Evolutionary conservation across 2,797 vertebrate genomes (phyloP).

Genomic region (Delichon dasypus): DNA sequence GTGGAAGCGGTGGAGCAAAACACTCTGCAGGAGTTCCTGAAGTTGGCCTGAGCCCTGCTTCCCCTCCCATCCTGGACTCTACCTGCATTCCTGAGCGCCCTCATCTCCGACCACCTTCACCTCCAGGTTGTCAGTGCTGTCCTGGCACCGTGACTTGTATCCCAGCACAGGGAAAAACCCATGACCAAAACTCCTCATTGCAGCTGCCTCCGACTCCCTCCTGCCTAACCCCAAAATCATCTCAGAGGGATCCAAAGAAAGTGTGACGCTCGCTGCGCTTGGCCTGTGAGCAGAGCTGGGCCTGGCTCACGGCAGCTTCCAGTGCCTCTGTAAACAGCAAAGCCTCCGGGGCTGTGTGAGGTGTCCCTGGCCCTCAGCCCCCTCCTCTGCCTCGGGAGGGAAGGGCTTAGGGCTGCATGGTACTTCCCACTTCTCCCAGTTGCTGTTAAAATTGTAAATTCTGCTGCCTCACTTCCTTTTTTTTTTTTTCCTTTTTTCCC

Average conservation of each 20-base stretch:
- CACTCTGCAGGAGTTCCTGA: conserved; percentile 90
- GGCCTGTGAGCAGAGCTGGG: conserved; percentile 39
- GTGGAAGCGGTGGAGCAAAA: conserved; percentile 91
- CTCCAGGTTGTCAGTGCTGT: conserved; percentile 1
- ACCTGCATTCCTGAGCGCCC: conserved; percentile 46
- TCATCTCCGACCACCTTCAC: background rate
- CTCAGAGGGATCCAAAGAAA: conserved; percentile 61
- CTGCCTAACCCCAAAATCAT: background rate
- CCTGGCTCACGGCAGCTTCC: conserved; percentile 53
- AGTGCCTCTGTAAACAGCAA: conserved; percentile 65
- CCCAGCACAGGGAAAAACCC: conserved; percentile 40
- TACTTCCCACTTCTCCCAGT: conserved; percentile 9
- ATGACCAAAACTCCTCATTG: conserved; percentile 52
- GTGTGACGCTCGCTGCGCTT: background rate
- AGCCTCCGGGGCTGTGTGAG: conserved; percentile 1
- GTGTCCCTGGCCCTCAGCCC: background rate
- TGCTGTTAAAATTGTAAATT: conserved; percentile 34
- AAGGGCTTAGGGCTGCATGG: background rate
- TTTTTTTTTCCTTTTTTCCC: too few relatives aligned
- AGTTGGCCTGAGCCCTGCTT: conserved; percentile 80
- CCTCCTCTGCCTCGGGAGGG: background rate
- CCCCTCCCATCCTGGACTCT: conserved; percentile 9
- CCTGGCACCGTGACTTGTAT: background rate
- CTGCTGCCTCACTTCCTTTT: conserved; percentile 30
- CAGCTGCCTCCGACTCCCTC: conserved; percentile 42